Evolutionary conservation across 2,888 invertebrate genomes (phyloP), one percentile per base, ranked within the genome.

Genomic region (Scaptomyza reducta): DNA sequence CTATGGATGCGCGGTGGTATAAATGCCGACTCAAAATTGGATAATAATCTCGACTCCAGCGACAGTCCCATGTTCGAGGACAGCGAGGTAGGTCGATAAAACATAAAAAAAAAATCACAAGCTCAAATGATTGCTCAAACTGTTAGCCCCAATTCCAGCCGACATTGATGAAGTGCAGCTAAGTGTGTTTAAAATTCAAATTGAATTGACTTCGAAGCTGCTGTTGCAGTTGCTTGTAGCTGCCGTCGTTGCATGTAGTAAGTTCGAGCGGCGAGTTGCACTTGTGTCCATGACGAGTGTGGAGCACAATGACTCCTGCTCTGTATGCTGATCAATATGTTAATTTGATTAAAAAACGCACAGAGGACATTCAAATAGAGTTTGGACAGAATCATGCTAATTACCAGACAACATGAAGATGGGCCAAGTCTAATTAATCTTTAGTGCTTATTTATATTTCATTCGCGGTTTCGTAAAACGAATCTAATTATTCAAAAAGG

Each of bases 51-150:
- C 44, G 92, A 92, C 59, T 87, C 91, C 57, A 92, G 92, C 76
- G 92, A 92, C 87, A 92, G 91, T 79, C 92, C 92, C 67, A 90
- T 91, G 90, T 92, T 92, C 77, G 92, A 92, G 81, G 92, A 92
- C 65, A 91, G 91, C 74, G 92, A 92, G 90, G 92, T 92, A 90
- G 91, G 91, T 90, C 54, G 14, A 57, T 9, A 25, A 47, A 31
- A 38, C 0, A 40, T 16, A 40, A 38, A 38, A 38, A 9, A 14
- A 7, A 5, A 2, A n/a, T 1, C 6, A 40, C 40, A 38, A 14
- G 25, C 35, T 31, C 35, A 70, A 63, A 65, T 62, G 67, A 68
- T 62, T 62, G 59, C 57, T 45, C 50, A 49, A 61, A 46, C 41
- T 55, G 57, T 47, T 41, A 29, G 14, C 31, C 27, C 11, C 16